A percentile compares a stretch with the other conserved stretches of the same genome.
These are phyloP conservation scores for Lutjanus erythropterus DNA, from an alignment of 2,113 vertebrate species.

Conservation along the genomic window DNA sequence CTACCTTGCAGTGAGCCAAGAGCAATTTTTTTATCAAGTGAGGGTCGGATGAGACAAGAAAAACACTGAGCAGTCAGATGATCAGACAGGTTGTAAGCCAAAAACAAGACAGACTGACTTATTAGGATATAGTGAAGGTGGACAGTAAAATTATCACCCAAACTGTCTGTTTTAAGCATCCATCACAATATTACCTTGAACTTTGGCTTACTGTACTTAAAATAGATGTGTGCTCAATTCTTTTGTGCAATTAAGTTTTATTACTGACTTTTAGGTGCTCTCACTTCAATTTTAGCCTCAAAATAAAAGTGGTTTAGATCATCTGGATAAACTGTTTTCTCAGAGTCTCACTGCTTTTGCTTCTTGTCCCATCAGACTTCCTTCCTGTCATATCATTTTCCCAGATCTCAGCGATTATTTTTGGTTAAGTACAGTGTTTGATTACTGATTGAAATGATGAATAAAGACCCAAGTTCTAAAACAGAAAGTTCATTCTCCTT, in stretches of 20 bases:
- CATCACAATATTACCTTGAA: too few relatives aligned
- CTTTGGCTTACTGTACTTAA: background rate
- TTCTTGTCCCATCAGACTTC: background rate
- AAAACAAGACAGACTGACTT: too few relatives aligned
- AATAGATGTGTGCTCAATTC: background rate
- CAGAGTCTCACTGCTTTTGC: background rate
- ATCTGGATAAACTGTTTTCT: background rate
- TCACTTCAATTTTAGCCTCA: background rate
- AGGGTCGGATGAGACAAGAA: too few relatives aligned
- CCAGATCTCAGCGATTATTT: background rate
- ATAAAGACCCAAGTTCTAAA: background rate
- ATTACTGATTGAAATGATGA: background rate
- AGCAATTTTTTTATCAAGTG: too few relatives aligned
- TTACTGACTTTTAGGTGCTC: background rate
- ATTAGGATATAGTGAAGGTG: too few relatives aligned
- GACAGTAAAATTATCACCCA: too few relatives aligned
- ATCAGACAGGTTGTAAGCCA: too few relatives aligned
- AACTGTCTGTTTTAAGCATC: background rate
- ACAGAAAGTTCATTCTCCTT: too few relatives aligned
- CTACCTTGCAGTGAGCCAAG: too few relatives aligned
- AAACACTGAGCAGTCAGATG: too few relatives aligned
- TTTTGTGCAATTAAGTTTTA: background rate
- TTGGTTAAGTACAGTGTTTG: background rate
- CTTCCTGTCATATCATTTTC: background rate
- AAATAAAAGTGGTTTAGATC: background rate